Base-by-base conservation (phyloP, 2,113 vertebrate genomes). In the Strix uralensis region DNA sequence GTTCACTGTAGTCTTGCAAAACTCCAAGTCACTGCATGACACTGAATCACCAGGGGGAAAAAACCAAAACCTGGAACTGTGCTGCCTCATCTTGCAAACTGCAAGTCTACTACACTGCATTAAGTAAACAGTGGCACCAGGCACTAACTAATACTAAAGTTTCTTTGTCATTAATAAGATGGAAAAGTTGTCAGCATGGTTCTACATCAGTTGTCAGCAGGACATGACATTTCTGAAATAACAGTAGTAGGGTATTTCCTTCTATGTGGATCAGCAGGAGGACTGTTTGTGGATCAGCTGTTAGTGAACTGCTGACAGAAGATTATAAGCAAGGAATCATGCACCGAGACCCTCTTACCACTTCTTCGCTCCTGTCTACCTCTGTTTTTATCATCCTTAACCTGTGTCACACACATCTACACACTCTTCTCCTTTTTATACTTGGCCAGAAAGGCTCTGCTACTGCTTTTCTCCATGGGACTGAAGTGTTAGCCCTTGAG, bases 311-410 rank as follows among this genome's bases (percentile, higher is more conserved):
- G 22, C 62, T 81, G 40, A n/a, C 62, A 90, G 32, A 93, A 85
- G 15, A 30, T 10, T 40, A 0, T 8, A 63, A 88, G 44, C 1
- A 3, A 85, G 14, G 67, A 47, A 52, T 49, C 58, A 15, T 4
- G 8, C 46, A 78, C 51, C 0, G 5, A 73, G 27, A 80, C 19
- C 5, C 27, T 72, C 78, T 51, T 7, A 36, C 5, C 30, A 46
- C n/a, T 69, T 61, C 57, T 54, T 57, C 2, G 0, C 4, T 90
- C 30, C 81, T 44, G 26, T 13, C 44, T 65, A 22, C 27, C 11
- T 49, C 40, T 61, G 52, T 6, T 71, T 87, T 30, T 46, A 44
- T 38, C 40, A 51, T 38, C 25, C 46, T 46, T 49, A 80, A 69
- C 12, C 27, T 20, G 9, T 1, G 5, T 23, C 30, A 52, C 61